Base-by-base conservation (phyloP, 2,113 vertebrate genomes). In the Lichenostomus cassidix region DNA sequence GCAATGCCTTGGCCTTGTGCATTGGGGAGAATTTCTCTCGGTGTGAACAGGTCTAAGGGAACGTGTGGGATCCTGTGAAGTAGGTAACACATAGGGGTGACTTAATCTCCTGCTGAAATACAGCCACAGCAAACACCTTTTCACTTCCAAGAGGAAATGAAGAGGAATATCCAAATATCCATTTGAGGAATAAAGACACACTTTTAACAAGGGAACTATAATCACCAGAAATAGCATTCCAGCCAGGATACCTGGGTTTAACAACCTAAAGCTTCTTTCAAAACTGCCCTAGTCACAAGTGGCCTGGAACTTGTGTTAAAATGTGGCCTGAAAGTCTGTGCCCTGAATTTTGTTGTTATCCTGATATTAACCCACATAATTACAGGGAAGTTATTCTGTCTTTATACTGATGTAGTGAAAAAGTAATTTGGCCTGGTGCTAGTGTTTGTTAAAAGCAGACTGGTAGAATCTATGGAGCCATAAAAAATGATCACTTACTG, bases 41-140 rank as follows among this genome's bases (percentile, higher is more conserved):
- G 41, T 46, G 87, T 59, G 81, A 91, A 55, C 80, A 63, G 90
- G 68, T 89, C 85, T 82, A n/a, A 52, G 75, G 91, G 92, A 95
- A 94, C 33, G 8, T 83, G 83, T 5, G 5, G 59, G 84, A 74
- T 90, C 79, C 79, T 83, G 92, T 79, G 88, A 96, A 89, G 71
- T 15, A 94, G 83, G 80, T 91, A 92, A 83, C 50, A 44, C 59
- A 5, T 14, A 87, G 52, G 39, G 56, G 69, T 92, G 84, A 94
- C 90, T 93, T 95, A 92, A 94, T 92, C 70, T 22, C 28, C 49
- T 0, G 9, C 70, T 95, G 90, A 97, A 93, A 95, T 71, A 47
- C 59, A 74, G 75, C 73, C 88, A 92, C 64, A 94, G 86, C 85
- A 96, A 95, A 94, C 90, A 88, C 80, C 73, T 93, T 95, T 90